phyloP scores from a whole-genome alignment of 2,888 invertebrate species.

The Micropterix aruncella region DNA sequence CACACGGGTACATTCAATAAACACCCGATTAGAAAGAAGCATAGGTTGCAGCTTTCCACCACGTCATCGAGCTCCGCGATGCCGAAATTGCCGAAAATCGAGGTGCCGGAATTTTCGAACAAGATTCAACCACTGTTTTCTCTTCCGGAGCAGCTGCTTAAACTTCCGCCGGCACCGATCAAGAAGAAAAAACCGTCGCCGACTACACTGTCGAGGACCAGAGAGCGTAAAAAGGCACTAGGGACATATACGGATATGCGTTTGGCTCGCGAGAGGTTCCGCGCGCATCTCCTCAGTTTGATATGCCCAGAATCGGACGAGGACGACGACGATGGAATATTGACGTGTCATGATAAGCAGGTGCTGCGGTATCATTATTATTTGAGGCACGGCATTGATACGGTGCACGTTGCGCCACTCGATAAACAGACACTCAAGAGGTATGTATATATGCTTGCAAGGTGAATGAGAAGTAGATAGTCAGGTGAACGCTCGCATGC shows the following conservation, averaged over 20 bases:
- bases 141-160: slow-evolving; percentile 45
- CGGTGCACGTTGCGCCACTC: slow-evolving; percentile 76
- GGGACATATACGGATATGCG: slow-evolving; percentile 54
- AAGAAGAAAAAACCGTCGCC: slow-evolving; percentile 12
- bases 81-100: slow-evolving; percentile 37
- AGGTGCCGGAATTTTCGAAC: slow-evolving; percentile 26
- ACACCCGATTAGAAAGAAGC: slow-evolving; percentile 31
- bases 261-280: slow-evolving; percentile 68
- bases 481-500: no score
- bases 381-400: slow-evolving; percentile 80
- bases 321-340: slow-evolving; percentile 31
- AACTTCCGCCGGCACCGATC: slow-evolving; percentile 26
- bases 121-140: slow-evolving; percentile 40
- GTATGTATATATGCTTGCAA: no score
- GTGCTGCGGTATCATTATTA: slow-evolving; percentile 79
- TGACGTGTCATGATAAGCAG: slow-evolving; percentile 51
- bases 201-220: background rate
- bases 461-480: no score
- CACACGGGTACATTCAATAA: slow-evolving; percentile 17
- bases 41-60: slow-evolving; percentile 27
- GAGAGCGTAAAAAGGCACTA: slow-evolving; percentile 27
- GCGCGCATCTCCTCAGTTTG: slow-evolving; percentile 61
- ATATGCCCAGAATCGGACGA: slow-evolving; percentile 45
- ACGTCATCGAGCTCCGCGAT: slow-evolving; percentile 35
- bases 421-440: slow-evolving; percentile 54